These are phyloP conservation scores for Dryoscopus gambensis DNA, from an alignment of 2,113 vertebrate species.

Conservation along the genomic window DNA sequence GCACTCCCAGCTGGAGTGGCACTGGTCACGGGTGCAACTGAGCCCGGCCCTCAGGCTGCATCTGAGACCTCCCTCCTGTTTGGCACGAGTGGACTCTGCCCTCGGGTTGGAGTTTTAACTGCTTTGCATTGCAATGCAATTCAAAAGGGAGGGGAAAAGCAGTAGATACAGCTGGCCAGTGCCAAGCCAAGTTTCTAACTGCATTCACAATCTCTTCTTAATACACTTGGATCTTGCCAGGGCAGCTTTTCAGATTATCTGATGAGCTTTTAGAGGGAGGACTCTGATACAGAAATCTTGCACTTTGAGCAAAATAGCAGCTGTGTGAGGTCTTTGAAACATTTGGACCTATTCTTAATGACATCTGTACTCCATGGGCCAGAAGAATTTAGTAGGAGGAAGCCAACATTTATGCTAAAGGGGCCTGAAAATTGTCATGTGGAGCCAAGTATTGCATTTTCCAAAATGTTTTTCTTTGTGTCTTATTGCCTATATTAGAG, in stretches of 20 bases:
- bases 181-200: neutral
- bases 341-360: neutral
- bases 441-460: neutral
- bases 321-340: neutral
- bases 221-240: neutral
- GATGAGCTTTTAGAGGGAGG: neutral
- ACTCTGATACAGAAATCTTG: neutral
- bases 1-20: neutral
- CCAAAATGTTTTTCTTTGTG: neutral
- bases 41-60: neutral
- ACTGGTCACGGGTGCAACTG: neutral
- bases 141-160: neutral
- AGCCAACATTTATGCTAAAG: neutral
- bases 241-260: neutral
- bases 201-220: neutral
- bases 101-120: neutral
- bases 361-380: neutral
- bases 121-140: neutral
- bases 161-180: neutral
- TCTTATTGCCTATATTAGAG: neutral
- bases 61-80: neutral
- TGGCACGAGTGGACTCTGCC: neutral
- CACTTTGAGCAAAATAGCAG: neutral
- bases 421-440: neutral
- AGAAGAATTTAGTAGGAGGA: neutral